Base-by-base conservation (phyloP, 2,797 vertebrate species). In the Acanthopagrus latus region DNA sequence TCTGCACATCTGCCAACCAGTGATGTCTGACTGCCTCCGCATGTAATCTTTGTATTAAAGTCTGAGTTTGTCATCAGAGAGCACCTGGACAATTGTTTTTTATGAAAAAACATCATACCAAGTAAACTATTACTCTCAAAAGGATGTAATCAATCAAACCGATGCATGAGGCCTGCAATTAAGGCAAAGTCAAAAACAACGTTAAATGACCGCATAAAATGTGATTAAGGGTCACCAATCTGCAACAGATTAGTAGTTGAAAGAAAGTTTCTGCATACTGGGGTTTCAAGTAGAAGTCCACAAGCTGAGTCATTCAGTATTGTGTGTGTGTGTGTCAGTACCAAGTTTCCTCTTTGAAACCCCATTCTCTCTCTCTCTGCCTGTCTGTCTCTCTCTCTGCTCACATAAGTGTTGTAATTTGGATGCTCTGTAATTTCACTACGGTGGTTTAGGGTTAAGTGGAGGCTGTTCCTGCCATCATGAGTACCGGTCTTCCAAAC, bases 361-460 rank as follows among this genome's bases (percentile, higher is more conserved):
- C 65, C 64, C 57, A 51, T 46, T 68, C 75, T 72, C 52, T 52
- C 75, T 54, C 58, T 74, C 50, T 72, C 38, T 64, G 38, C 48
- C 44, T 65, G 46, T 79, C 50, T 57, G 50, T 74, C 64, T 76
- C 66, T 74, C 62, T 83, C 77, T 64, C 38, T 68, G 57, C 82
- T 88, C 71, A 79, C 88, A 86, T 91, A 91, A 92, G 89, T 91
- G 89, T 92, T 94, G 88, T 94, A 93, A 94, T 95, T 94, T 94
- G 86, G 93, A 90, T 85, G 86, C 90, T 93, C 93, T 95, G 92
- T 94, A 95, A 95, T 94, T 95, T 95, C 82, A 87, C 90, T 78
- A 87, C 92, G 90, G 92, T 78, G 91, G 93, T 94, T 94, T 93
- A 77, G 92, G 93, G 93, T 95, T 94, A 95, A 95, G 92, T 94